Evolutionary conservation across 2,888 invertebrate species (phyloP), one percentile per base, ranked within the genome.

Genomic region (Pterostichus niger): DNA sequence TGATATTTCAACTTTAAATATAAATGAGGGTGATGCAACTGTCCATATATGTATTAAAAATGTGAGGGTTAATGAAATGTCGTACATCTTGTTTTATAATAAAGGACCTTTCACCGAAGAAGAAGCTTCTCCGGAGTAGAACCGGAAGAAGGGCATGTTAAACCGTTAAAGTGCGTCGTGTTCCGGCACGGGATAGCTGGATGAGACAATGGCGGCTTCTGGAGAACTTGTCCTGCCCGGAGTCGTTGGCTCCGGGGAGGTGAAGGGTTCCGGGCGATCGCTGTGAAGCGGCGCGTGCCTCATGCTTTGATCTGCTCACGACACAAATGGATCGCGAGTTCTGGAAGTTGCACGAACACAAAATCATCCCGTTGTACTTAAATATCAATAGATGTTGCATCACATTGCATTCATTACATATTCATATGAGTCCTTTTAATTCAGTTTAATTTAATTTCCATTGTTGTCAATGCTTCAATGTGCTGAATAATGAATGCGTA

Each of bases 111-210:
- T 33, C 64, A 33, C 64, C 64, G 54, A 33, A 76, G 49, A 76
- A 76, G 46, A 76, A 76, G 46, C 44, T 40, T 9, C 40, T 40
- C 40, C 40, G 73, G 11, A 31, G 46, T 44, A 24, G 52, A 31
- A 64, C 54, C 81, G 81, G 81, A 81, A 71, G 52, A 33, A 81
- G 81, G 81, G 81, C 71, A 81, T 81, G 81, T 81, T 81, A 81
- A 81, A 68, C 81, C 81, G 81, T 81, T 81, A 81, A 81, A 81
- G 71, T 81, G 71, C 71, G 68, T 81, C 81, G 52, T 71, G 71
- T 78, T 78, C 78, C 56, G 52, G 76, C 11, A 49, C 35, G 44
- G 61, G 46, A 40, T 33, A 56, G 31, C 31, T 61, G 79, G 83
- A 84, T 84, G 84, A 84, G 59, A 81, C 84, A 80, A 76, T 64